Percentiles rank a stretch among this genome's conserved stretches.
phyloP scores from a whole-genome alignment of 2,797 vertebrate genomes.

The Eulemur mongoz region DNA sequence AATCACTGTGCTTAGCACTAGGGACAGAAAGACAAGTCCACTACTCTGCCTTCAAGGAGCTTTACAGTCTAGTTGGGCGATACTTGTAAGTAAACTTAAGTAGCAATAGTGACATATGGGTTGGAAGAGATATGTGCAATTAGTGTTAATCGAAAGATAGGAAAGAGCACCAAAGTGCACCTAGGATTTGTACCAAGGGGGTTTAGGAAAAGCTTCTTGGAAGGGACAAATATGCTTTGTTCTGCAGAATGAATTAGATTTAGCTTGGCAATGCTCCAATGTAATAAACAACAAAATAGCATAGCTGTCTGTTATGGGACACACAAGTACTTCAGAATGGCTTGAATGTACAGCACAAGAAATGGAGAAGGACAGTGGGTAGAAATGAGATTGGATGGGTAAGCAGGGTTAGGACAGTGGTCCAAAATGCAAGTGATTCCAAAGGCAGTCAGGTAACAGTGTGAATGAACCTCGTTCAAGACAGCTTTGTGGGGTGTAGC shows the following conservation, averaged over 20 bases:
- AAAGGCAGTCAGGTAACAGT: not conserved
- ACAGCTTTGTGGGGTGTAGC: not conserved
- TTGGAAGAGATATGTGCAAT: not conserved
- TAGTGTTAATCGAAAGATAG: not conserved
- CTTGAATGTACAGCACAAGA: constrained; percentile 5
- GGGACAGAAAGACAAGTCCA: not conserved
- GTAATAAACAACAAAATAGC: constrained; percentile 7
- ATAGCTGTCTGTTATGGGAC: not conserved
- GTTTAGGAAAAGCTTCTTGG: not conserved
- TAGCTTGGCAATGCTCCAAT: not conserved
- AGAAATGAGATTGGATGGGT: not conserved
- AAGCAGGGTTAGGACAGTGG: not conserved
- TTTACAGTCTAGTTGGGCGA: not conserved
- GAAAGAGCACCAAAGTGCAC: not conserved
- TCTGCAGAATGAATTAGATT: constrained; percentile 46
- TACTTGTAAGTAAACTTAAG: not conserved
- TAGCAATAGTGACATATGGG: not conserved
- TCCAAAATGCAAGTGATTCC: not conserved
- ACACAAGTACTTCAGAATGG: not conserved
- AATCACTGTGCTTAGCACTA: not conserved
- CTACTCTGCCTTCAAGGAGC: not conserved
- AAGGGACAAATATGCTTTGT: not conserved
- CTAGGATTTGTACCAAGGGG: not conserved
- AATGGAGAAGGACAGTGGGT: not conserved
- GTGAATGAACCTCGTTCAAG: not conserved